Evolutionary conservation across 2,113 vertebrate genomes (phyloP).

Genomic region (Potamarius usumacintae): DNA sequence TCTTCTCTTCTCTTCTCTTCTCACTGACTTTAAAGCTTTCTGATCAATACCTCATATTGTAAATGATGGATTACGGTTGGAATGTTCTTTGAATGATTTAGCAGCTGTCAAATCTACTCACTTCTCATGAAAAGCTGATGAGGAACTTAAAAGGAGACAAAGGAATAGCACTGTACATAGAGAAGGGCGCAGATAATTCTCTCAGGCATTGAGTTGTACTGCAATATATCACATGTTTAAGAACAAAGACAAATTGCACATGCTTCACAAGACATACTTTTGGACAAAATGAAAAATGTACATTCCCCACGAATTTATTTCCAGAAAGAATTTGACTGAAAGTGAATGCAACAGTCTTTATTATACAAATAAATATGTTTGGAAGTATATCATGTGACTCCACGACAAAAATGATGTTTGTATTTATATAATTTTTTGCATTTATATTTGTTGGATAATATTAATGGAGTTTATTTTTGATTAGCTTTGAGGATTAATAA

Average conservation of each 20-base stretch:
- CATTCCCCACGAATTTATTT: background rate
- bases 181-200: background rate
- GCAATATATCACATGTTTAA: background rate
- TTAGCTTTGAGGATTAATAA: background rate
- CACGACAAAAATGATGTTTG: background rate
- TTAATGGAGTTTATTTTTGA: background rate
- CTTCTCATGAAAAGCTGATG: background rate
- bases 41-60: background rate
- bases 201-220: background rate
- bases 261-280: background rate
- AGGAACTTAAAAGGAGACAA: background rate
- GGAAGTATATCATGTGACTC: background rate
- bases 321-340: background rate
- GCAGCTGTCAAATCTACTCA: background rate
- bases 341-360: no score
- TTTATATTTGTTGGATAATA: background rate
- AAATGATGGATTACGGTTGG: background rate
- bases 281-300: background rate
- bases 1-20: background rate
- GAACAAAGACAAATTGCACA: background rate
- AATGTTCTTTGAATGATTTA: slow-evolving; percentile 5
- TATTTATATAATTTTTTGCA: background rate
- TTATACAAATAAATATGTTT: background rate
- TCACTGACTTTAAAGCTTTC: background rate
- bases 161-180: background rate